Evolutionary conservation across 2,113 vertebrate genomes (phyloP).

Genomic region (Machaerirhynchus nigripectus): DNA sequence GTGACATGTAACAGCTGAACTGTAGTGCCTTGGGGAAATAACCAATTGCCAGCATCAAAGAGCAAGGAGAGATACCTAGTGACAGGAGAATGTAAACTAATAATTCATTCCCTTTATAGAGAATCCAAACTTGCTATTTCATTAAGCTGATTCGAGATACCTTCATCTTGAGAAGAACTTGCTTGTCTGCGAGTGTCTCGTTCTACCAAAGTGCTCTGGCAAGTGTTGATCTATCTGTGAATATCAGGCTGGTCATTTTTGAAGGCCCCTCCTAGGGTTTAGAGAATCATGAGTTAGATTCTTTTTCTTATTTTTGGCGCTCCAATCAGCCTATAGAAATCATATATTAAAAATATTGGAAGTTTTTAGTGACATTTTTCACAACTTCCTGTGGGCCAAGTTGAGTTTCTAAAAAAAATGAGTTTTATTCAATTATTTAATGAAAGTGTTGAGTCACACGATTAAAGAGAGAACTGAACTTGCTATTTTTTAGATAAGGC

Average conservation of each 20-base stretch:
- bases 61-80: background rate
- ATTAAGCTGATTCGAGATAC: slow-evolving; percentile 17
- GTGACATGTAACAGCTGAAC: slow-evolving; percentile 20
- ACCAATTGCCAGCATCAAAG: slow-evolving; percentile 56
- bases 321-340: background rate
- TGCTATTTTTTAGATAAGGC: background rate
- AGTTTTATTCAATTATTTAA: background rate
- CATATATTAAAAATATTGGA: background rate
- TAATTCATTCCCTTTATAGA: slow-evolving; percentile 61
- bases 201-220: background rate
- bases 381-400: background rate
- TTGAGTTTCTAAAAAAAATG: background rate
- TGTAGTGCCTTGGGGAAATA: slow-evolving; percentile 26
- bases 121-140: slow-evolving; percentile 42
- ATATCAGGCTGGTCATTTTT: background rate
- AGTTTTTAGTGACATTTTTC: background rate
- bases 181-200: rapidly evolving
- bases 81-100: slow-evolving; percentile 54
- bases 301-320: background rate
- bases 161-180: slow-evolving; percentile 29
- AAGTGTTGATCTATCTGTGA: background rate
- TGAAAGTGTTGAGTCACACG: background rate
- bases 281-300: background rate
- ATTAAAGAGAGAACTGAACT: background rate
- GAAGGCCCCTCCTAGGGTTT: background rate